Conservation (phyloP, 2,888 invertebrate species). For the Cyaniris semiargus region DNA sequence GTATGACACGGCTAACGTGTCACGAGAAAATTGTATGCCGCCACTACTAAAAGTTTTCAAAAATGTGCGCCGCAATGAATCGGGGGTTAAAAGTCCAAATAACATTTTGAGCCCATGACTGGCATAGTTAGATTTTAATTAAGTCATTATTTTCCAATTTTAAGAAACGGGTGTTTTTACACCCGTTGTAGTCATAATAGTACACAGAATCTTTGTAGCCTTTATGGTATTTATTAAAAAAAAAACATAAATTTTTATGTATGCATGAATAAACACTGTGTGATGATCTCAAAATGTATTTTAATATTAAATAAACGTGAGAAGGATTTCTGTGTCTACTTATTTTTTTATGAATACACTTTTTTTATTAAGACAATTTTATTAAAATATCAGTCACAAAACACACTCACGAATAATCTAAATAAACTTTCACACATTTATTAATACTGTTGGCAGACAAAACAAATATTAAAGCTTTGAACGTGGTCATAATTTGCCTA, state of each 20-base stretch:
- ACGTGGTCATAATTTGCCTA: too few relatives aligned
- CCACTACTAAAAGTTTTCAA: too few relatives aligned
- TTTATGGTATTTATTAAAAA: neutral
- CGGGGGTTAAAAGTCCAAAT: too few relatives aligned
- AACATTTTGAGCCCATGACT: too few relatives aligned
- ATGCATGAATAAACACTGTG: neutral
- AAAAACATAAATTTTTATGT: neutral
- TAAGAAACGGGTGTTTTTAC: too few relatives aligned
- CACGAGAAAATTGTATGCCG: too few relatives aligned
- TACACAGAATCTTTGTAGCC: too few relatives aligned
- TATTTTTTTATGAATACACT: neutral
- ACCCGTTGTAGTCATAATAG: too few relatives aligned
- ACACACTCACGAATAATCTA: neutral
- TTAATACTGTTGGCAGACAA: constrained; percentile 12
- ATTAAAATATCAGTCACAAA: neutral
- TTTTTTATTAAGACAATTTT: neutral
- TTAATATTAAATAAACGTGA: constrained; percentile 1
- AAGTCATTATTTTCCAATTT: too few relatives aligned
- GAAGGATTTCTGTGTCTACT: neutral
- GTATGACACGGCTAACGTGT: too few relatives aligned
- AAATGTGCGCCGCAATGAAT: too few relatives aligned
- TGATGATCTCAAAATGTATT: constrained; percentile 21
- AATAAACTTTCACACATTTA: neutral
- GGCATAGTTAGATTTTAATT: too few relatives aligned
- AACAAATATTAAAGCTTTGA: neutral